Base-by-base conservation (phyloP, 2,113 vertebrate species). In the Cinclus cinclus region DNA sequence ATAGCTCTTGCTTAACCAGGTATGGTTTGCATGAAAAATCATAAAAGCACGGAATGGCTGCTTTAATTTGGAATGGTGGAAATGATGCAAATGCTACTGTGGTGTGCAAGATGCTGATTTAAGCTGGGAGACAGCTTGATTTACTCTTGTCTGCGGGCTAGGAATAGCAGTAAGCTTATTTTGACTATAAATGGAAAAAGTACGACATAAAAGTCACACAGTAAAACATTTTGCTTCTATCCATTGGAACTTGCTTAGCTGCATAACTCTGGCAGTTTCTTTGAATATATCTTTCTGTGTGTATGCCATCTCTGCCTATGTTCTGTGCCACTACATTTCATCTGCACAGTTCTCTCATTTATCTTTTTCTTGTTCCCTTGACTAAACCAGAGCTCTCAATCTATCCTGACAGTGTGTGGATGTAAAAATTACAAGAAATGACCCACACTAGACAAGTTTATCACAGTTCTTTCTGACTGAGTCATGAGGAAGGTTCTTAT, bases 401-500 rank as follows among this genome's bases (percentile, higher is more conserved):
- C 93, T 94, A n/a, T 67, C 33, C 68, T 92, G 94, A 67, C 88
- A 88, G 30, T 2, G 23, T 71, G 50, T 53, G 75, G 89, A 80
- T 86, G 63, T 93, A 95, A 91, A 84, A 87, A 94, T 94, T 94
- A 56, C 67, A 83, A 87, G 93, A 91, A 94, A 80, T 88, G 85
- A 96, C 93, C 90, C 79, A 64, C 52, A 35, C 63, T 55, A 88
- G 71, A 81, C 85, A 93, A 81, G 82, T 93, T 96, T 95, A 94
- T 97, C 92, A 77, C 39, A 28, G 39, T 19, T 87, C 37, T 71
- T 95, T 92, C 67, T 95, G 83, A 55, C 58, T 91, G 90, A 94
- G 85, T 86, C 75, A 52, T 58, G 47, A 90, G n/a, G 60, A 91
- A 83, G 47, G 68, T 78, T 93, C 88, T 80, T 95, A 65, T 90